Percentiles rank a stretch among this genome's conserved stretches.
Conservation (phyloP, 2,888 invertebrate species). For the Chironomus tentans region DNA sequence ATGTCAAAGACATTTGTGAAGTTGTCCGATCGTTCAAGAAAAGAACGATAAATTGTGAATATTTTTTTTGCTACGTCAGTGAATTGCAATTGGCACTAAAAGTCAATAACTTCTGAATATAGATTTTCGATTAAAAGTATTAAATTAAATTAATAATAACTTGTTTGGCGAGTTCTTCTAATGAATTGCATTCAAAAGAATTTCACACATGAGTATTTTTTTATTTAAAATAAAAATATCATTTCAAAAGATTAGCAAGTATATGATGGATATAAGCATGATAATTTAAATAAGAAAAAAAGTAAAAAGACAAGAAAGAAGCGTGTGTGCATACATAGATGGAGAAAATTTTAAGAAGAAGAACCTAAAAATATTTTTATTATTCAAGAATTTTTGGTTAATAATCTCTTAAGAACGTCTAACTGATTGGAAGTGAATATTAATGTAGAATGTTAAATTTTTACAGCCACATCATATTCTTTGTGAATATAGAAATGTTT, state of each 20-base stretch:
- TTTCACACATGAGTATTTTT: too few relatives aligned
- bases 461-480: too few relatives aligned
- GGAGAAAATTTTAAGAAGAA: too few relatives aligned
- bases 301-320: not conserved
- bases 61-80: conserved; percentile 3
- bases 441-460: too few relatives aligned
- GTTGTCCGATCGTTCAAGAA: not conserved
- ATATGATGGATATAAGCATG: not conserved
- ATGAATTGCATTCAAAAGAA: not conserved
- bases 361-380: too few relatives aligned
- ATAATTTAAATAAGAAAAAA: not conserved
- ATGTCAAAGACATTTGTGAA: conserved; percentile 22
- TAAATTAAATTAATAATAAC: not conserved
- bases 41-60: not conserved
- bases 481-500: too few relatives aligned
- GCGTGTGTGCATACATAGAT: too few relatives aligned
- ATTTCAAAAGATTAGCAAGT: not conserved
- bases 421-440: too few relatives aligned
- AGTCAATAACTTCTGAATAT: conserved; percentile 9
- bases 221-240: not conserved
- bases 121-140: not conserved
- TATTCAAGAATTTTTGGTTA: too few relatives aligned
- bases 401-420: too few relatives aligned
- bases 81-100: conserved; percentile 5
- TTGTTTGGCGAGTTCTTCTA: not conserved